These are phyloP conservation scores for Tanytarsus gracilentus DNA, from an alignment of 2,888 invertebrate genomes.

Conservation along the genomic window DNA sequence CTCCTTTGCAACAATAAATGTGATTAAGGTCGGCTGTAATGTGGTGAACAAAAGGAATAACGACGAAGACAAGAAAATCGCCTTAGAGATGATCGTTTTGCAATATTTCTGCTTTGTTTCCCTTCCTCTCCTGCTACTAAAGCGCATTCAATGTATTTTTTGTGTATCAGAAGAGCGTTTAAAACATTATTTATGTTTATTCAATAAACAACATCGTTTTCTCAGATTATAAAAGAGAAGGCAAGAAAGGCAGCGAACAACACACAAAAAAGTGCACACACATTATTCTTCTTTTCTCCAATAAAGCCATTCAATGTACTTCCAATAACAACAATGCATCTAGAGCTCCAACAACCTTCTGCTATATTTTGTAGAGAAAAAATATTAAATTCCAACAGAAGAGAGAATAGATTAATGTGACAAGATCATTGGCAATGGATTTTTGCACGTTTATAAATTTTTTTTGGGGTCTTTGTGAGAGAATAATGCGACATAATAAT, in stretches of 20 bases:
- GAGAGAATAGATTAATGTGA: background rate
- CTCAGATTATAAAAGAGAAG: slow-evolving; percentile 20
- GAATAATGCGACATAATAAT: no score
- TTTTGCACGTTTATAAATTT: slow-evolving; percentile 20
- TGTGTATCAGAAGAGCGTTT: slow-evolving; percentile 19
- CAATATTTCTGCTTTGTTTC: slow-evolving; percentile 21
- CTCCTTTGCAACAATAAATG: no score
- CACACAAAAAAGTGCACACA: slow-evolving; percentile 23
- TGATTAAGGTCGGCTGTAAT: slow-evolving; percentile 26
- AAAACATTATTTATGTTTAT: slow-evolving; percentile 29
- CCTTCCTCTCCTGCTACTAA: slow-evolving; percentile 6
- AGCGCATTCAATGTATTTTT: background rate
- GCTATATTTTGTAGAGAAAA: background rate
- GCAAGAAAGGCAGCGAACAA: slow-evolving; percentile 8
- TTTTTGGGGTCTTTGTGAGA: background rate
- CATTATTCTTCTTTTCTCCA: background rate
- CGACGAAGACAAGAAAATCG: slow-evolving; percentile 13
- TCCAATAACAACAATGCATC: no score
- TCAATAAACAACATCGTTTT: slow-evolving; percentile 28
- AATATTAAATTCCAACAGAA: background rate
- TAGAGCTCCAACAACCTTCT: no score
- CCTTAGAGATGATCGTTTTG: slow-evolving; percentile 28
- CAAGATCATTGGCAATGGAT: slow-evolving; percentile 24
- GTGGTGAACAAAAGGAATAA: slow-evolving; percentile 21
- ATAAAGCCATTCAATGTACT: slow-evolving; percentile 7